Evolutionary conservation across 2,113 vertebrate genomes (phyloP).

Genomic region (Epinephelus moara): DNA sequence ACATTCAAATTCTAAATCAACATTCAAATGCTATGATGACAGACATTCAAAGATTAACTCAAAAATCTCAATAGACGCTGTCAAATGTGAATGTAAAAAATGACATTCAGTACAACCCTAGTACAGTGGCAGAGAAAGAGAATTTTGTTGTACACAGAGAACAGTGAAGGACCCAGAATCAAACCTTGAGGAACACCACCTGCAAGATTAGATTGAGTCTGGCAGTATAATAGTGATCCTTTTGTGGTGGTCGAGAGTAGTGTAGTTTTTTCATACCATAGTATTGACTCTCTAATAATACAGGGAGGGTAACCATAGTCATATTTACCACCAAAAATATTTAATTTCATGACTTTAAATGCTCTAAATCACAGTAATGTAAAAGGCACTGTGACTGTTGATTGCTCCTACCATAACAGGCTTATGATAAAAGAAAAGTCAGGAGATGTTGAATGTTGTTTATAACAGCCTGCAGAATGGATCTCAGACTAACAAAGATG

Average conservation of each 20-base stretch:
- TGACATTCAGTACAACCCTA: too few species aligned
- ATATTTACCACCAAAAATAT: neutral
- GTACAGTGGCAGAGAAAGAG: neutral
- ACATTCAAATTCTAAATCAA: too few species aligned
- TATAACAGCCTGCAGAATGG: slow-evolving; percentile 18
- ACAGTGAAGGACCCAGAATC: neutral
- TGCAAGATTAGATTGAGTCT: neutral
- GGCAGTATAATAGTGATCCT: neutral
- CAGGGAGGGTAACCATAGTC: neutral
- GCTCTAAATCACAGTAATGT: neutral
- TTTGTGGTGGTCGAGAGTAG: too few species aligned
- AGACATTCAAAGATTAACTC: too few species aligned
- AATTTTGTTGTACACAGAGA: neutral
- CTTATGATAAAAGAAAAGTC: neutral
- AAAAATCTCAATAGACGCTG: neutral
- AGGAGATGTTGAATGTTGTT: neutral
- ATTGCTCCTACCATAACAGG: neutral
- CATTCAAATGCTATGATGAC: too few species aligned
- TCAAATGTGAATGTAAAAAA: too few species aligned
- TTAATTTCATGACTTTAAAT: neutral
- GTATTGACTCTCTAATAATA: neutral
- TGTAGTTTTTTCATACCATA: neutral
- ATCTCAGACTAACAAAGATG: slow-evolving; percentile 44
- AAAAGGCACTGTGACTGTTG: neutral
- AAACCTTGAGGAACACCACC: neutral